Percentiles rank a stretch among this genome's conserved stretches.
These are phyloP conservation scores for Pammene aurita DNA, from an alignment of 2,888 invertebrate genomes.

Conservation along the genomic window DNA sequence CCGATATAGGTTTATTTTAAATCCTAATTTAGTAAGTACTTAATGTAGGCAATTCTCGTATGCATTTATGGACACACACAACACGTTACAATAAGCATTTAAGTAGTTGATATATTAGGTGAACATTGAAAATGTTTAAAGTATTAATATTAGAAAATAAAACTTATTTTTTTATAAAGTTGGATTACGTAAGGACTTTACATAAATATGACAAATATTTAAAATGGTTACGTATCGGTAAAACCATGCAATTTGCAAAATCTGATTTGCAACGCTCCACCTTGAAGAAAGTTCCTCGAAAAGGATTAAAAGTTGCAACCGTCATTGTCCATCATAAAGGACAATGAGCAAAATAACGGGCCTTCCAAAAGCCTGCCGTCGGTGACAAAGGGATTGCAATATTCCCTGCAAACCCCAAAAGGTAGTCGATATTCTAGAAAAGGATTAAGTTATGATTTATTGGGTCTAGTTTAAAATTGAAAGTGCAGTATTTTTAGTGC, in stretches of 20 bases:
- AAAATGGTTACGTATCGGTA: not conserved
- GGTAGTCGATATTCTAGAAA: conserved; percentile 33
- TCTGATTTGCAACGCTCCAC: conserved; percentile 1
- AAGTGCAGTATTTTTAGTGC: conserved; percentile 20
- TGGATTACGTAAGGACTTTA: no score
- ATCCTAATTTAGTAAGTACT: no score
- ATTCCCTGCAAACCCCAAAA: conserved; percentile 16
- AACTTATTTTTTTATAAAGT: no score
- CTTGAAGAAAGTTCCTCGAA: conserved; percentile 31
- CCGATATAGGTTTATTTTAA: no score
- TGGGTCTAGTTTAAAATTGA: conserved; percentile 22
- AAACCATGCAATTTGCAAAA: conserved; percentile 32
- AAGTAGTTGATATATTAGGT: no score
- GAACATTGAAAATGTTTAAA: no score
- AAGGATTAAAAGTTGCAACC: conserved; percentile 20
- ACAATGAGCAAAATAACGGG: conserved; percentile 28
- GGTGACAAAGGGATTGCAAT: conserved; percentile 18
- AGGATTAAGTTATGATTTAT: conserved; percentile 40
- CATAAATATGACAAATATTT: no score
- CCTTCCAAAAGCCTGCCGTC: conserved; percentile 6
- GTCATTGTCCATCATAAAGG: conserved; percentile 20
- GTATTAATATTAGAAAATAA: no score
- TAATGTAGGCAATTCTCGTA: no score
- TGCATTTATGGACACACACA: no score
- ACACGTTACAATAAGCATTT: no score